Conservation (phyloP, 2,113 vertebrate genomes). For the Apaloderma vittatum region DNA sequence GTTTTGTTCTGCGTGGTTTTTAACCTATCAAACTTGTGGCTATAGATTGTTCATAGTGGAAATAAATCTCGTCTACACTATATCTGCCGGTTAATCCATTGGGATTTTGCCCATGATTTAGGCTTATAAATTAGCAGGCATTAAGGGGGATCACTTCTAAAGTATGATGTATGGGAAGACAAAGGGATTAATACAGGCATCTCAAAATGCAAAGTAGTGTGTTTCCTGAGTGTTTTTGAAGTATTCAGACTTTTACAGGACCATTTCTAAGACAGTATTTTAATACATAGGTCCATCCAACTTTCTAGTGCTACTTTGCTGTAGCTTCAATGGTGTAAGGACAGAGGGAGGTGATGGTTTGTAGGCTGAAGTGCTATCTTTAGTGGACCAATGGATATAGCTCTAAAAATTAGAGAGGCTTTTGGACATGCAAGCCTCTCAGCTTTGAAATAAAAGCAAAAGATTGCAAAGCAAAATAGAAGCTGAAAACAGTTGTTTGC, state of each 20-base stretch:
- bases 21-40: neutral
- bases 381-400: neutral
- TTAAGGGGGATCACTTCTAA: neutral
- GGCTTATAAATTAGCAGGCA: neutral
- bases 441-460: neutral
- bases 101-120: neutral
- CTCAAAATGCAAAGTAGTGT: neutral
- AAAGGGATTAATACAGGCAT: neutral
- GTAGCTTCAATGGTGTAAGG: neutral
- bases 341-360: neutral
- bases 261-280: neutral
- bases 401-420: neutral
- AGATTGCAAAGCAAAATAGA: neutral
- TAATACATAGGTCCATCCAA: neutral
- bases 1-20: neutral
- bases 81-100: neutral
- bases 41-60: neutral
- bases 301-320: neutral
- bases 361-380: neutral
- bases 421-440: neutral
- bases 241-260: neutral
- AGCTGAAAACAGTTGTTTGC: neutral
- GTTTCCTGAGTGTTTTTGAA: neutral
- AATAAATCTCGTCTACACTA: neutral
- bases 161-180: neutral